Evolutionary conservation across 2,113 vertebrate species (phyloP).

Genomic region (Saimiri boliviensis): DNA sequence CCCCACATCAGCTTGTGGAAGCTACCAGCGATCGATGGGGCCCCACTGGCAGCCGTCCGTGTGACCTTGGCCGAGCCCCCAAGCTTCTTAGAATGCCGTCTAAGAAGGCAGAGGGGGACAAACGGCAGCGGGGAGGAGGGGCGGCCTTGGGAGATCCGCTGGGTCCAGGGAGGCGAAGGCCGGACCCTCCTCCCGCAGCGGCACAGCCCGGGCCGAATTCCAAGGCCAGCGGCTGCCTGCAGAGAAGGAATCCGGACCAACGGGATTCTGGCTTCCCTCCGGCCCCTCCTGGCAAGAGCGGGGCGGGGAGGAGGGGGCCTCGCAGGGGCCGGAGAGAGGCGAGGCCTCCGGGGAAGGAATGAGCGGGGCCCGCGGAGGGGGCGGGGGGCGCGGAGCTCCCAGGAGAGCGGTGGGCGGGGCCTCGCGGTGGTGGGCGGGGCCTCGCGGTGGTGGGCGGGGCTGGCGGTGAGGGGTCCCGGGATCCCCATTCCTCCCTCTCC

Average conservation of each 20-base stretch:
- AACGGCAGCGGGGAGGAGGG: not conserved
- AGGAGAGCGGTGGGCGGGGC: not conserved
- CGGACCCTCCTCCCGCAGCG: not conserved
- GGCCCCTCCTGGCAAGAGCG: rapidly evolving
- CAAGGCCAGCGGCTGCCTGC: not conserved
- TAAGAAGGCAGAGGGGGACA: not conserved
- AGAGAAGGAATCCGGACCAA: constrained; percentile 27
- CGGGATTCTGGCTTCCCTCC: not conserved
- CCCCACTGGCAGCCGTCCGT: not conserved
- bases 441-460: not conserved
- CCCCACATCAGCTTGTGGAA: not conserved
- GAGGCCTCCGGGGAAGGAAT: not conserved
- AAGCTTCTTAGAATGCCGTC: not conserved
- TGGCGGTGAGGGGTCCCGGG: not conserved
- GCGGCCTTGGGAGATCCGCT: not conserved
- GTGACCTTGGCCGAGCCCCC: not conserved
- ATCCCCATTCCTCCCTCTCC: rapidly evolving
- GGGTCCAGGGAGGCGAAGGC: not conserved
- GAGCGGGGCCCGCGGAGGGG: rapidly evolving
- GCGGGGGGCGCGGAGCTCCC: rapidly evolving
- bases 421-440: no score
- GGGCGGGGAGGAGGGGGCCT: no score
- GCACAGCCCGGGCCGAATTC: not conserved
- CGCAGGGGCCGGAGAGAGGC: not conserved
- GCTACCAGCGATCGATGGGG: not conserved